phyloP scores from a whole-genome alignment of 2,113 vertebrate species.

The Orcinus orca region DNA sequence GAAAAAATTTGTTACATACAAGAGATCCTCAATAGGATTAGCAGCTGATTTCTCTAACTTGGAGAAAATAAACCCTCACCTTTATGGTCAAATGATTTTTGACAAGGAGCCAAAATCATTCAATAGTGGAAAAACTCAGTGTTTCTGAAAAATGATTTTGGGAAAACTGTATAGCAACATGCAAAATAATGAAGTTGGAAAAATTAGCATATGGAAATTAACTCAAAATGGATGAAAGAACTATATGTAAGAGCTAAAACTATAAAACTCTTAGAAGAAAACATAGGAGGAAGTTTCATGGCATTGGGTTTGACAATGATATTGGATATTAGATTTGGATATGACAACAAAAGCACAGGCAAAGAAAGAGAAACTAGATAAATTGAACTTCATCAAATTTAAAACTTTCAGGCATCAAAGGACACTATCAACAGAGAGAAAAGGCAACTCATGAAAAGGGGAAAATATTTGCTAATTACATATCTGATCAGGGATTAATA shows the following conservation, averaged over 20 bases:
- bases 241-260: not conserved
- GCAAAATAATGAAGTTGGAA: not conserved
- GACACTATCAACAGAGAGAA: not conserved
- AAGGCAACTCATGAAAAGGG: not conserved
- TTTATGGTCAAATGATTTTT: not conserved
- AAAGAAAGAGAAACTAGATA: not conserved
- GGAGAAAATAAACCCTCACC: not conserved
- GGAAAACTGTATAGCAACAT: not conserved
- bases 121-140: not conserved
- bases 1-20: not conserved
- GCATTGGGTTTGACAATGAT: not conserved
- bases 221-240: not conserved
- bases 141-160: not conserved
- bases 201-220: not conserved
- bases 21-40: not conserved
- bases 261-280: not conserved
- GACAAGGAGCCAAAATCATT: not conserved
- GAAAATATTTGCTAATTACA: not conserved
- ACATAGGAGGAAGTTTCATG: not conserved
- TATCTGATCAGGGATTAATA: not conserved
- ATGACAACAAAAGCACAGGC: not conserved
- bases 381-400: not conserved
- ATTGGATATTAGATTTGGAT: not conserved
- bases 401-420: not conserved
- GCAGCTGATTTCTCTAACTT: not conserved